Evolutionary conservation across 2,888 invertebrate genomes (phyloP).

Genomic region (Caenorhabditis japonica): DNA sequence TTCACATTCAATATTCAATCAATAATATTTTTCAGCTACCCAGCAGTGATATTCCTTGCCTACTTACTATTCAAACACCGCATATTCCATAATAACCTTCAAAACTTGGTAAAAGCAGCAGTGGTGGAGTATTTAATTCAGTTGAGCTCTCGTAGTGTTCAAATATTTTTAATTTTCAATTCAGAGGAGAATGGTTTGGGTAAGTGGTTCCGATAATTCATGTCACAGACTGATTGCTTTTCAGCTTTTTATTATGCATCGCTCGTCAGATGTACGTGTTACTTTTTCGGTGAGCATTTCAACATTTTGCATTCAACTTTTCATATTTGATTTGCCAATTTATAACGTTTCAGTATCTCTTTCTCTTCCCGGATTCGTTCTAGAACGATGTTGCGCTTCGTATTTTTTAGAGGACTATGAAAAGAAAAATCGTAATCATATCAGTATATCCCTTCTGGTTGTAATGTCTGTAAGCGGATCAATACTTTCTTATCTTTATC

Average conservation of each 20-base stretch:
- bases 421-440: constrained; percentile 41
- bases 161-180: constrained; percentile 44
- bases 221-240: constrained; percentile 1
- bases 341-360: constrained; percentile 37
- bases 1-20: background rate
- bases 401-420: constrained; percentile 53
- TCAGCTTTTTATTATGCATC: constrained; percentile 51
- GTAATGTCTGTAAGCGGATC: constrained; percentile 10
- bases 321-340: background rate
- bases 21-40: constrained; percentile 49
- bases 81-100: constrained; percentile 44
- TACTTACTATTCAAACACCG: constrained; percentile 30
- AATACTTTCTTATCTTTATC: constrained; percentile 40
- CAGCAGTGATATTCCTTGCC: constrained; percentile 29
- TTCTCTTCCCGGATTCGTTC: constrained; percentile 41
- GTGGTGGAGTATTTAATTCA: constrained; percentile 45
- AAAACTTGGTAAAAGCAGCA: constrained; percentile 24
- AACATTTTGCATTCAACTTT: background rate
- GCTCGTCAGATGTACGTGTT: constrained; percentile 40
- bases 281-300: constrained; percentile 35
- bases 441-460: constrained; percentile 16
- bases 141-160: constrained; percentile 34
- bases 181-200: constrained; percentile 35
- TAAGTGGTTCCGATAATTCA: background rate
- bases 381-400: constrained; percentile 51